A percentile compares a stretch with the other conserved stretches of the same genome.
phyloP scores from a whole-genome alignment of 2,797 vertebrate genomes.

The Coregonus suidteri region DNA sequence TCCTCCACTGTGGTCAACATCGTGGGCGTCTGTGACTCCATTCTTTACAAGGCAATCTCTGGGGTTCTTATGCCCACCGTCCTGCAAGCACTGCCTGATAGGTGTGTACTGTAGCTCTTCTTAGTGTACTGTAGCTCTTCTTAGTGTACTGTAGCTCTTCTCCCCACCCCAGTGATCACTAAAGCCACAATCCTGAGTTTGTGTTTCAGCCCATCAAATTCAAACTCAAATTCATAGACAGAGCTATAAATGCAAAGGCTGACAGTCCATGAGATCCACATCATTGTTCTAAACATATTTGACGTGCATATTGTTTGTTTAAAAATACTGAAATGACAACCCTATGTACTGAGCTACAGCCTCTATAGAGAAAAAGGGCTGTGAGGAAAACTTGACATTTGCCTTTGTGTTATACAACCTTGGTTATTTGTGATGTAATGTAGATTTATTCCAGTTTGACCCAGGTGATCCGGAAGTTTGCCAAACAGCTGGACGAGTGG shows the following conservation, averaged over 20 bases:
- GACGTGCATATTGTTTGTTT: too few species aligned
- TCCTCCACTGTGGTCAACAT: constrained; percentile 96
- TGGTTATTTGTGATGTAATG: not conserved
- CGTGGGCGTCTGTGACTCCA: constrained; percentile 97
- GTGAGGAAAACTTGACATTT: not conserved
- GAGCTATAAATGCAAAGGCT: not conserved
- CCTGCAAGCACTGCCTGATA: constrained; percentile 95
- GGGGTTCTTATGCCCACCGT: constrained; percentile 98
- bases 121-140: too few species aligned
- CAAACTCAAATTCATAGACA: not conserved
- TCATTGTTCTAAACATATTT: not conserved
- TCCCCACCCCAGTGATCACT: not conserved
- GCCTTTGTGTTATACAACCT: not conserved
- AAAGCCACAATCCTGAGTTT: not conserved
- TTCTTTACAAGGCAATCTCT: constrained; percentile 99
- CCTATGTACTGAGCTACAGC: not conserved
- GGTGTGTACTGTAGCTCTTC: constrained; percentile 67
- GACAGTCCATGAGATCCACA: not conserved
- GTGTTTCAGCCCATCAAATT: not conserved
- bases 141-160: not conserved
- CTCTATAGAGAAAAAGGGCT: not conserved
- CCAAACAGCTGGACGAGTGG: constrained; percentile 99
- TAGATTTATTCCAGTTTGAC: constrained; percentile 82
- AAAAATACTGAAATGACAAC: not conserved
- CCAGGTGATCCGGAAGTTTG: constrained; percentile 98